Base-by-base conservation (phyloP, 2,888 invertebrate genomes). In the Cerceris rybyensis region DNA sequence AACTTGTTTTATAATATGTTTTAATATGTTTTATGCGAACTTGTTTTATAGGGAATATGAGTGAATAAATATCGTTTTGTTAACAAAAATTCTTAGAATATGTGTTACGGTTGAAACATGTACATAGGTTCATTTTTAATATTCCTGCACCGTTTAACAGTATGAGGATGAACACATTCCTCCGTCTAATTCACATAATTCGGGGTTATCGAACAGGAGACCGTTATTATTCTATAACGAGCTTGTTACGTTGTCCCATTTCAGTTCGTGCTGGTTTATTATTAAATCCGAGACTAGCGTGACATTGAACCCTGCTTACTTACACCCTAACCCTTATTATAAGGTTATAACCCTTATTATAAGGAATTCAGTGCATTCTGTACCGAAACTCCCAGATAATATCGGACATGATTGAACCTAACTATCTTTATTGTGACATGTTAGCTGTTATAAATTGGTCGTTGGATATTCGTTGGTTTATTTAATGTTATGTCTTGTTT, bases 191-290 rank as follows among this genome's bases (percentile, higher is more conserved):
- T 52, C 65, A 46, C 42, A 55, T 65, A 65, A 65, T 65, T 55
- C 65, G 17, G 55, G 65, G 65, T 65, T 65, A 65, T 16, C 65
- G 28, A 17, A 41, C 64, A n/a, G 42, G 7, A n/a, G 41, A 11
- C 55, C 11, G 65, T 52, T 54, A 67, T 67, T 67, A 67, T 58
- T 67, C 49, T 49, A 17, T 67, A 67, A 67, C 58, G 58, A 67
- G 58, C 58, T 67, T 49, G 67, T 67, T 50, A 67, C 28, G 39
- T 49, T 16, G 54, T 28, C 7, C 39, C 58, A 58, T 67, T 58
- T 54, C 46, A 43, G 17, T 13, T 13, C 57, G 52, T 39, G n/a
- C 52, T 57, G 55, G n/a, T 49, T 50, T 16, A 42, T 67, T 67
- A 67, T 42, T 39, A 46, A 14, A 50, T 13, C 58, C 67, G 49